A percentile compares a stretch with the other conserved stretches of the same genome.
Conservation (phyloP, 2,888 invertebrate species). For the Tetragonisca angustula region DNA sequence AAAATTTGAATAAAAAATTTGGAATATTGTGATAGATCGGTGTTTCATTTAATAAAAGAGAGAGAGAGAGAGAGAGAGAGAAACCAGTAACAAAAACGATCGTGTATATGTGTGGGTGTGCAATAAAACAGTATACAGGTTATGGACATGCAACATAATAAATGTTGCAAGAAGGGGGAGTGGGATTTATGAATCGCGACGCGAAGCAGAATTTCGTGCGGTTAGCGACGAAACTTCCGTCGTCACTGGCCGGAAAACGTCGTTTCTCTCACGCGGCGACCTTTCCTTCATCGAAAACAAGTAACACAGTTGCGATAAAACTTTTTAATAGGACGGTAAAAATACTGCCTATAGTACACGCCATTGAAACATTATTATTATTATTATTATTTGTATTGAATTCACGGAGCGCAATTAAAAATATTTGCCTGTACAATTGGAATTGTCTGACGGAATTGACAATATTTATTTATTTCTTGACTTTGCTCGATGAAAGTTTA, state of each 20-base stretch:
- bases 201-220: constrained; percentile 41
- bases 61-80: constrained; percentile 15
- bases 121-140: constrained; percentile 17
- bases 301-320: constrained; percentile 28
- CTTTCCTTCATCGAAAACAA: constrained; percentile 27
- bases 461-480: too few species aligned
- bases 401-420: not conserved
- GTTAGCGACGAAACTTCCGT: constrained; percentile 43
- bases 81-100: constrained; percentile 7
- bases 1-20: not conserved
- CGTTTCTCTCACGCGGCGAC: constrained; percentile 9
- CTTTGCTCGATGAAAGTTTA: too few species aligned
- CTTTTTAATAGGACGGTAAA: constrained; percentile 42
- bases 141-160: constrained; percentile 34
- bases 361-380: constrained; percentile 16
- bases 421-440: not conserved
- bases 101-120: not conserved
- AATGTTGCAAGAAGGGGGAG: constrained; percentile 25
- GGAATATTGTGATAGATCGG: not conserved
- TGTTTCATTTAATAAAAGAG: not conserved
- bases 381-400: not conserved
- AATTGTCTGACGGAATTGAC: not conserved
- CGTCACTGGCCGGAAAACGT: constrained; percentile 12
- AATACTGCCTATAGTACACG: not conserved
- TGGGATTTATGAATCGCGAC: constrained; percentile 45